Base-by-base conservation (phyloP, 1,140 invertebrate species). In the Drosophila pseudoananassae region DNA sequence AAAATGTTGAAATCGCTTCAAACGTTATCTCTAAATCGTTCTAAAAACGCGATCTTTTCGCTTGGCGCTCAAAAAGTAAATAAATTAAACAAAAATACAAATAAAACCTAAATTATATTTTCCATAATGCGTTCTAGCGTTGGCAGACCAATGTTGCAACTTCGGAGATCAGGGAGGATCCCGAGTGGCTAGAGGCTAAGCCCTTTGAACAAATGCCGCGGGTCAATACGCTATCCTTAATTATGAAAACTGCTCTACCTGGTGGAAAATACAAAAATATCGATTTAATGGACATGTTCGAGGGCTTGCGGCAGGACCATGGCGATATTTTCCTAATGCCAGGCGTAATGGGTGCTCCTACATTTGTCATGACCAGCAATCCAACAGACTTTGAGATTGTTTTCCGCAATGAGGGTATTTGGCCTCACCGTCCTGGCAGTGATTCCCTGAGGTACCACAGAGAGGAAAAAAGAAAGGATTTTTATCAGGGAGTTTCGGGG, bases 381-480 rank as follows among this genome's bases (percentile, higher is more conserved):
- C 82, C 88, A 0, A 55, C 63, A 1, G 77, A 91, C 12, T 87
- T 90, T 5, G 87, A 85, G 36, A 64, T 23, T 6, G 61, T 90
- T 0, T 65, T 72, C 4, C 87, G 87, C 0, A 53, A 25, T 8
- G 87, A 90, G 31, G 90, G 91, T 0, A 25, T 66, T 0, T 92
- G 90, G 90, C 91, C 91, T 2, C 47, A 50, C 10, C 63, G 88
- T 6, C 76, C 64, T 1, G 88, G 70, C 1, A 51, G 47, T 1
- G 29, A 55, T 0, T 8, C 61, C 40, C 9, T 90, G 2, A 8
- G 47, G 20, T 57, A 90, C 29, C 76, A 90, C 53, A 70, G 88
- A 33, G 52, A 47, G 1, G 45, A 49, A 14, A 10, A 61, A 5
- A 59, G 54, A n/a, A 77, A 75, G 31, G 74, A 90, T 4, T 78